Evolutionary conservation across 1,140 invertebrate species (phyloP), one percentile per base, ranked within the genome.

Genomic region (Ganaspis sp.): DNA sequence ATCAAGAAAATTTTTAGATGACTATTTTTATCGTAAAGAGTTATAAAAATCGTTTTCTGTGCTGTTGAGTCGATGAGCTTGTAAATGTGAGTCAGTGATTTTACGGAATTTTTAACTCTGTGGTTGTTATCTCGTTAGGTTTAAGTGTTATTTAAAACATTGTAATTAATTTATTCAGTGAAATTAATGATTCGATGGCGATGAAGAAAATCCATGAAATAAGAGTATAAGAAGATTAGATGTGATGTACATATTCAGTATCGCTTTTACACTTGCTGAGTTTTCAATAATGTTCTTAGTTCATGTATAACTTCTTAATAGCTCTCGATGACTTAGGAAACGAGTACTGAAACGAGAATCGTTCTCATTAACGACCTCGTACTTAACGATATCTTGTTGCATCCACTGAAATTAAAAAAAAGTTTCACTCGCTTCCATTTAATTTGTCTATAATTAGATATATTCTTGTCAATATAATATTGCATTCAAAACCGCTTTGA

Each of bases 271-370:
- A 15, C 17, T 53, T 15, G 49, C 19, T 11, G 19, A 54, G 53
- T 58, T 58, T 58, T 58, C 21, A 58, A 58, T 58, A 58, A 58
- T 26, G 53, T 58, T 21, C 8, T 26, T 4, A 12, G 9, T 23
- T 58, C 21, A n/a, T 45, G 42, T 26, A 58, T 23, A 26, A 58
- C 53, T 58, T 58, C 9, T 58, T 58, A 58, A 58, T 58, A 58
- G 21, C 21, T 58, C 53, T 26, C 21, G 53, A 23, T 58, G 53
- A 58, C 53, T 58, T 58, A 12, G 21, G 21, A 58, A 58, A 26
- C 53, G 53, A 54, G 49, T 17, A 49, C 17, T 17, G 11, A 49
- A 34, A 34, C 45, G 45, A 54, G 19, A 21, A 54, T 54, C 5
- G 19, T 58, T 12, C 9, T 4, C 53, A 58, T 12, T 26, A 58